Conservation (phyloP, 2,797 vertebrate genomes). For the Arnoldichthys spilopterus region DNA sequence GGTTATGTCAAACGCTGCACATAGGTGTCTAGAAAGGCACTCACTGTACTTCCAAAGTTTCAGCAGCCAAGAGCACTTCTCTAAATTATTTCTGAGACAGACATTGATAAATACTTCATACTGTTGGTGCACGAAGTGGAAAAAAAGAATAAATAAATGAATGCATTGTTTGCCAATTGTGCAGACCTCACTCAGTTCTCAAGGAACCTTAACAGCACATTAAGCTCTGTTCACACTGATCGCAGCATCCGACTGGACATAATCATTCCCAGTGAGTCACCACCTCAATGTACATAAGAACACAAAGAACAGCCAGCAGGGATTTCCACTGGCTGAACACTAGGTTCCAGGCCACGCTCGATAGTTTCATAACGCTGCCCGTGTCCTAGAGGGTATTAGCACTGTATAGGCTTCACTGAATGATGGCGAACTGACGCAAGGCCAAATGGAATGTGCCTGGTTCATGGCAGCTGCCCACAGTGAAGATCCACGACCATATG, state of each 20-base stretch:
- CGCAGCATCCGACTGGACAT: slow-evolving; percentile 10
- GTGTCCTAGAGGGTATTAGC: slow-evolving; percentile 72
- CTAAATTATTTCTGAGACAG: neutral
- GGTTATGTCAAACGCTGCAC: neutral
- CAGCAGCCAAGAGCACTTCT: neutral
- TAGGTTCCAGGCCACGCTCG: slow-evolving; percentile 64
- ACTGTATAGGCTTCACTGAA: slow-evolving; percentile 74
- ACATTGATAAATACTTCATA: slow-evolving; percentile 1
- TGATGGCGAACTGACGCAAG: slow-evolving; percentile 77
- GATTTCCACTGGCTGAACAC: slow-evolving; percentile 60
- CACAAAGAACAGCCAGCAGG: slow-evolving; percentile 49
- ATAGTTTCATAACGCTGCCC: slow-evolving; percentile 69
- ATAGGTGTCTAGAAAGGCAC: neutral
- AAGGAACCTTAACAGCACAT: neutral
- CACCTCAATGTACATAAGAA: neutral
- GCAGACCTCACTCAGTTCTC: neutral
- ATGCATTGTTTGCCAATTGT: neutral
- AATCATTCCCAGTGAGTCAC: neutral
- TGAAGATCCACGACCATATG: too few species aligned
- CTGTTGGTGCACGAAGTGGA: neutral
- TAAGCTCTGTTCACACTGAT: slow-evolving; percentile 3
- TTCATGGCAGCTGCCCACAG: slow-evolving; percentile 54
- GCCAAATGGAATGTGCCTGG: slow-evolving; percentile 75
- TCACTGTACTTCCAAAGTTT: neutral
- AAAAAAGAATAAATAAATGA: neutral